These are phyloP conservation scores for Acanthornis magna DNA, from an alignment of 2,797 vertebrate genomes.

Conservation along the genomic window DNA sequence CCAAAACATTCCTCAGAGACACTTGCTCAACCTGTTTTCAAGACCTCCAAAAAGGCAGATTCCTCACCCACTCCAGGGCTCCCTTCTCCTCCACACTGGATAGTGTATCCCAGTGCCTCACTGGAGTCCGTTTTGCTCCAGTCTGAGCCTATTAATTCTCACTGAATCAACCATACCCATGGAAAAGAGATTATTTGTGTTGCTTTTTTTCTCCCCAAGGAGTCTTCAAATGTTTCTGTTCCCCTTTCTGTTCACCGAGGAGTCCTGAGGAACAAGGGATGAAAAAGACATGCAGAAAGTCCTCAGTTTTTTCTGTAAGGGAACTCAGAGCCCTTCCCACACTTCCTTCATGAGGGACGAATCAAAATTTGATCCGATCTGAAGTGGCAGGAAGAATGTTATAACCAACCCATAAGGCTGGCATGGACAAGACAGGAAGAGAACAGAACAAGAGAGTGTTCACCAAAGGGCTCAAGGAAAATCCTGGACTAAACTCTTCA, in stretches of 20 bases:
- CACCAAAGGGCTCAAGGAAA: neutral
- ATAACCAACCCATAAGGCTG: neutral
- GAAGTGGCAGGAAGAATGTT: neutral
- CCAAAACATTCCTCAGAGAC: conserved; percentile 41
- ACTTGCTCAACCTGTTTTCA: conserved; percentile 29
- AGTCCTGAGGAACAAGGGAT: neutral
- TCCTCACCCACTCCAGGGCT: neutral
- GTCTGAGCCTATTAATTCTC: neutral
- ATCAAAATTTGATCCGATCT: neutral
- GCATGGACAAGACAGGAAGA: neutral
- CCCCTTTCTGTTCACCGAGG: neutral
- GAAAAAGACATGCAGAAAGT: neutral
- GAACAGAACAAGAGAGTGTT: neutral
- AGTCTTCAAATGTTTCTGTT: neutral
- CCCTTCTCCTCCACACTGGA: neutral
- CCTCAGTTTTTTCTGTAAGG: neutral
- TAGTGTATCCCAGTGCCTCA: neutral
- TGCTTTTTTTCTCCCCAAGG: neutral
- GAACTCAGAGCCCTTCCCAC: neutral
- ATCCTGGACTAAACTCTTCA: neutral
- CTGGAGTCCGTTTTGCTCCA: neutral
- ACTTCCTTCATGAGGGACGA: neutral
- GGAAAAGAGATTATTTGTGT: neutral
- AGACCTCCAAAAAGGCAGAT: neutral
- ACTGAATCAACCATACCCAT: neutral